These are phyloP conservation scores for Chelon labrosus DNA, from an alignment of 2,797 vertebrate genomes.

Conservation along the genomic window DNA sequence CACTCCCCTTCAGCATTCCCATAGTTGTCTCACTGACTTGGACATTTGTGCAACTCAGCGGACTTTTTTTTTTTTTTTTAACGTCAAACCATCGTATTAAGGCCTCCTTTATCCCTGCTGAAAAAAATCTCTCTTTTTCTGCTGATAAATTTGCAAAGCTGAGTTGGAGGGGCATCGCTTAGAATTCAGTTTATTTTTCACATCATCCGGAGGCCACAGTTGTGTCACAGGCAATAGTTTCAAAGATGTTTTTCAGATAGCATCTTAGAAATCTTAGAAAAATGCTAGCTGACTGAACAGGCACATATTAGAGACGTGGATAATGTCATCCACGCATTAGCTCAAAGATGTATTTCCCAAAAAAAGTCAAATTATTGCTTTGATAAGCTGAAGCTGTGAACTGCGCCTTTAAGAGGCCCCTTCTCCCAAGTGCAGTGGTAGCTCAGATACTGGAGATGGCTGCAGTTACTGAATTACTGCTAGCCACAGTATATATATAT, in stretches of 20 bases:
- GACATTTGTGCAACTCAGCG: not conserved
- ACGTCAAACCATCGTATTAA: not conserved
- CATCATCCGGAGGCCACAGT: too few species aligned
- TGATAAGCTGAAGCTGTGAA: not conserved
- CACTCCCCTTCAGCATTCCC: slow-evolving; percentile 11
- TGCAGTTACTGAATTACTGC: slow-evolving; percentile 52
- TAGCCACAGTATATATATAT: slow-evolving; percentile 60
- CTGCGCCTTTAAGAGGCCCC: slow-evolving; percentile 47
- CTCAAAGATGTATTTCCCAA: not conserved
- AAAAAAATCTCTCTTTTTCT: not conserved
- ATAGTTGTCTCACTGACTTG: not conserved
- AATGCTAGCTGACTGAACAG: not conserved
- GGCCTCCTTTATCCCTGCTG: not conserved
- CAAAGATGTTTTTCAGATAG: too few species aligned
- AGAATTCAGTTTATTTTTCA: too few species aligned
- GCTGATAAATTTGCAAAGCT: slow-evolving; percentile 6
- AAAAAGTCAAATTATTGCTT: slow-evolving; percentile 1
- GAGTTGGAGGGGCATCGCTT: not conserved
- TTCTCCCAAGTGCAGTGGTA: slow-evolving; percentile 23
- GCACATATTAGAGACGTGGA: not conserved
- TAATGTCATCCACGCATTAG: not conserved
- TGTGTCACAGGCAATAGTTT: too few species aligned
- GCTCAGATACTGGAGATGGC: slow-evolving; percentile 41
- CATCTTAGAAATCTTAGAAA: not conserved
- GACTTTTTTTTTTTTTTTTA: not conserved